Evolutionary conservation across 2,797 vertebrate genomes (phyloP), one percentile per base, ranked within the genome.

Genomic region (Sebastes umbrosus): DNA sequence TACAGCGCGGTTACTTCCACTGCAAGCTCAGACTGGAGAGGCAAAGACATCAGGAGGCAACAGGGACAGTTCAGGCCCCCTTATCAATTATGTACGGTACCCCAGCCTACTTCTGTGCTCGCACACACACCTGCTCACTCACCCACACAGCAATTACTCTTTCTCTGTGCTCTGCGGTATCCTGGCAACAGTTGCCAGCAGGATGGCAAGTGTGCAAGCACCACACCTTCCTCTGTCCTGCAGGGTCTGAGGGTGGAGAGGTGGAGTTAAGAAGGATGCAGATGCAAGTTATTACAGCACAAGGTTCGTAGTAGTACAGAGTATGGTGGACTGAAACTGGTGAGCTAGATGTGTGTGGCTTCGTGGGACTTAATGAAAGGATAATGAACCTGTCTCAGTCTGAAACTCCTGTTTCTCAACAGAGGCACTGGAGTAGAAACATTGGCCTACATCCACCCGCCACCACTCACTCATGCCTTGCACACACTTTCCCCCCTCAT

Each of bases 141-240:
- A 83, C 88, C 75, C 87, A 90, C 88, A 76, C 66, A 70, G 71
- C 80, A 76, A 81, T 89, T 81, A 87, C 77, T 86, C 75, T 77
- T 74, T 73, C 83, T 75, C 74, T 74, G 68, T 66, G 71, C 86
- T 67, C 84, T 59, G 27, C 64, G 2, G 93, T 93, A 92, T 92
- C 95, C 91, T 90, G 93, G 95, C 94, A 94, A 95, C 95, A 73
- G 92, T 94, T 86, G 66, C 93, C 86, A 86, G 43, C 86, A 86
- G 43, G 81, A 72, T 24, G n/a, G 81, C 75, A 46, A 79, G 81
- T 18, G 82, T 77, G 75, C 83, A 68, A 18, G 69, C 80, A 63
- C 88, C 81, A 90, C 91, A 87, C 88, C 90, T 88, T 82, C 64
- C 72, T 76, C 59, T 34, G 71, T 84, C 84, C 82, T 88, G 70